Evolutionary conservation across 2,888 invertebrate genomes (phyloP).

Genomic region (Ennomos quercinarius): DNA sequence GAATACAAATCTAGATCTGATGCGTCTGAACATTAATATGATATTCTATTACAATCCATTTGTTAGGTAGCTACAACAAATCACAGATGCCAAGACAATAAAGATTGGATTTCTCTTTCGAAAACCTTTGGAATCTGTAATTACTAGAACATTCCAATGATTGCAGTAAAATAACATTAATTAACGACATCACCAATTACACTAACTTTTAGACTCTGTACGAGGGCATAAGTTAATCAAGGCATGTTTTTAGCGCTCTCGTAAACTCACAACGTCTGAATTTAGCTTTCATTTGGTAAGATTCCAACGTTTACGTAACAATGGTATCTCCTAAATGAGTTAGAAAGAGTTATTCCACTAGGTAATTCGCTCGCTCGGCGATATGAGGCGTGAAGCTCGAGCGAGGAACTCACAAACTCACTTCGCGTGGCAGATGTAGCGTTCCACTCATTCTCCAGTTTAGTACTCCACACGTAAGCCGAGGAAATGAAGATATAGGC

Average conservation of each 20-base stretch:
- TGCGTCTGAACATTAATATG: no score
- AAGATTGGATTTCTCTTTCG: constrained; percentile 33
- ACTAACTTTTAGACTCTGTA: constrained; percentile 36
- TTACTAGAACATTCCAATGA: constrained; percentile 26
- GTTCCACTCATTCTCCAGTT: constrained; percentile 40
- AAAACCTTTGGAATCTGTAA: constrained; percentile 35
- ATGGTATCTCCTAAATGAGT: constrained; percentile 59
- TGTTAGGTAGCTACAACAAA: background rate
- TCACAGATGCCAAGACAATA: background rate
- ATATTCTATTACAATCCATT: background rate
- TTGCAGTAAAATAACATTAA: constrained; percentile 22
- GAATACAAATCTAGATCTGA: no score
- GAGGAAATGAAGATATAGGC: constrained; percentile 11
- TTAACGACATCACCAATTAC: constrained; percentile 30
- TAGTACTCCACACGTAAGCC: constrained; percentile 34
- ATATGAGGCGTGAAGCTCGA: constrained; percentile 54
- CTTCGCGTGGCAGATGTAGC: constrained; percentile 41
- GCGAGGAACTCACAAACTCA: constrained; percentile 43
- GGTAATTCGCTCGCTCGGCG: constrained; percentile 52
- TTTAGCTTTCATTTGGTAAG: constrained; percentile 52
- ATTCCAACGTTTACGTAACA: constrained; percentile 52
- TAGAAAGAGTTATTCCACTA: constrained; percentile 60
- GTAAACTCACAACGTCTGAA: constrained; percentile 43
- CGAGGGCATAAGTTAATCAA: constrained; percentile 42
- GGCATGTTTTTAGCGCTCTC: constrained; percentile 42